Conservation (phyloP, 2,797 vertebrate species). For the Acanthurus tractus region DNA sequence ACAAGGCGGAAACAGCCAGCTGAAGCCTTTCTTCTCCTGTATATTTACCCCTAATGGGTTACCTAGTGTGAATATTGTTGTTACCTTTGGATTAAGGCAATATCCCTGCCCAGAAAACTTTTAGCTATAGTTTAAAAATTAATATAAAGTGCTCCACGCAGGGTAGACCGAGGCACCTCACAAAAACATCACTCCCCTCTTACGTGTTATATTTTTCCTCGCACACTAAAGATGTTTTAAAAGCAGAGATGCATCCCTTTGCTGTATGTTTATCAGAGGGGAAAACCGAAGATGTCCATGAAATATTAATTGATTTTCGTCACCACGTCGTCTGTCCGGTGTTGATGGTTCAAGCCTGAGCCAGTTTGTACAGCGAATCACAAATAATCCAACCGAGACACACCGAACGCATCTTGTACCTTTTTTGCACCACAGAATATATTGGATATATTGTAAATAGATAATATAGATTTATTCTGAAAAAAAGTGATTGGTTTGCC, state of each 20-base stretch:
- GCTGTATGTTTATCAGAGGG: constrained; percentile 71
- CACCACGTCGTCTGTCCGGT: constrained; percentile 44
- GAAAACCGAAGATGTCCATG: constrained; percentile 65
- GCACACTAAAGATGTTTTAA: constrained; percentile 53
- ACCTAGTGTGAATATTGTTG: constrained; percentile 53
- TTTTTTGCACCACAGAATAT: constrained; percentile 83
- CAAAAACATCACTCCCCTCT: constrained; percentile 34
- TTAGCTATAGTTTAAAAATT: constrained; percentile 44
- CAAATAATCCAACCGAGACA: constrained; percentile 63
- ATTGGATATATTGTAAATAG: constrained; percentile 84
- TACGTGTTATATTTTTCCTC: constrained; percentile 54
- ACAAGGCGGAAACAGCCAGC: constrained; percentile 48
- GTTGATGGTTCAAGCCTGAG: constrained; percentile 55
- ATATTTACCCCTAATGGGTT: constrained; percentile 56
- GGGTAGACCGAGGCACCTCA: constrained; percentile 60
- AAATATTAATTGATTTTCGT: constrained; percentile 58
- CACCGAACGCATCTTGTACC: constrained; percentile 69
- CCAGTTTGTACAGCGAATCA: constrained; percentile 69
- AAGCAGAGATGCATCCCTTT: constrained; percentile 61
- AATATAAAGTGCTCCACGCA: constrained; percentile 44
- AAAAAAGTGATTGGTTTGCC: constrained; percentile 77
- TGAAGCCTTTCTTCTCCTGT: constrained; percentile 47
- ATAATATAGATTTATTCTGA: constrained; percentile 83
- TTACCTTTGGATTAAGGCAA: constrained; percentile 60
- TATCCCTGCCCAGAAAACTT: constrained; percentile 44